Evolutionary conservation across 2,797 vertebrate genomes (phyloP).

Genomic region (Clarias platycephalus): DNA sequence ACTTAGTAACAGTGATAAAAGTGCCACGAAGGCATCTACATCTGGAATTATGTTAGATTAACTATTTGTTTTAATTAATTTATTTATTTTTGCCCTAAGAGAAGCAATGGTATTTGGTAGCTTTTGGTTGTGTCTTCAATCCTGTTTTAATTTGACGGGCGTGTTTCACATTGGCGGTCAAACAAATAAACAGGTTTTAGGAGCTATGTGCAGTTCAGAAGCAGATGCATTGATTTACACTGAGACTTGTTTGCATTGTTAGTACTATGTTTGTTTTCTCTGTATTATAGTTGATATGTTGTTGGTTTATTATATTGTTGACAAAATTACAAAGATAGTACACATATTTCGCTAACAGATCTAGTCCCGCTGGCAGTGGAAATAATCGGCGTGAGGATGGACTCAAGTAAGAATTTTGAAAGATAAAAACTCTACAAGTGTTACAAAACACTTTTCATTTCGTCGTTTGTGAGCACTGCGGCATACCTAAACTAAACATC

Average conservation of each 20-base stretch:
- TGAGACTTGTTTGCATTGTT: background rate
- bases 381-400: background rate
- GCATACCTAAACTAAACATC: slow-evolving; percentile 18
- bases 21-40: background rate
- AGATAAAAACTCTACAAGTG: background rate
- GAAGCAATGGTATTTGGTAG: background rate
- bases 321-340: background rate
- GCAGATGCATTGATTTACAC: background rate
- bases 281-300: background rate
- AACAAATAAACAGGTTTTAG: slow-evolving; percentile 4
- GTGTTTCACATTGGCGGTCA: background rate
- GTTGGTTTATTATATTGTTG: background rate
- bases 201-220: background rate
- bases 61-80: background rate
- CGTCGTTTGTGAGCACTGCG: background rate
- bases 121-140: background rate
- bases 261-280: background rate
- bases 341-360: slow-evolving; percentile 1
- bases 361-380: background rate
- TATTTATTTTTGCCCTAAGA: background rate
- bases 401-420: slow-evolving; percentile 2
- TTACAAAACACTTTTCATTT: background rate
- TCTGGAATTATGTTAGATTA: background rate
- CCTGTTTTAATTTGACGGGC: background rate
- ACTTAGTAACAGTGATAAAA: background rate